Evolutionary conservation across 2,888 invertebrate genomes (phyloP), one percentile per base, ranked within the genome.

Genomic region (Leucophora obtusa): DNA sequence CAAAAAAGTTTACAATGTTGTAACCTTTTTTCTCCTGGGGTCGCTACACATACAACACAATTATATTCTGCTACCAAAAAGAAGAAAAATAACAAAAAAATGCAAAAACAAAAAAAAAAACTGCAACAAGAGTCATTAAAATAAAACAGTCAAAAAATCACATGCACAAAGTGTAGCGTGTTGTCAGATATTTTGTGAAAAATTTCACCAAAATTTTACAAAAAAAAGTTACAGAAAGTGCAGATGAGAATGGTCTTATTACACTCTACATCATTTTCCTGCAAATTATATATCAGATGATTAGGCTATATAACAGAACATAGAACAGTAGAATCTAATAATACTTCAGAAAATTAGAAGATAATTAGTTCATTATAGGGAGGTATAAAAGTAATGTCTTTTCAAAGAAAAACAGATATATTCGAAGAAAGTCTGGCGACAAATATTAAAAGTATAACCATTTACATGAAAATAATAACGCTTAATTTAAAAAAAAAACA

Each of bases 11-110:
- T 24, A 7, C 38, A 60, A 43, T 33, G 47, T 58, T 51, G n/a
- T 47, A 60, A 65, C 65, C 69, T 65, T 54, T 24, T 58, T 50
- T 79, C 43, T 60, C 17, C 11, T 60, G 54, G 54, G 70, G 79
- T 74, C 65, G 47, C 50, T 60, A 56, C 38, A 54, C 28, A 74
- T 53, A 60, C 66, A 74, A 68, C 15, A 60, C 53, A 60, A 60
- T 66, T 66, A 53, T 47, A 59, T 47, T 17, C 33, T 66, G 53
- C 43, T 24, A 59, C 8, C 18, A 43, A 53, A 58, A 73, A 66
- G 1, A 35, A 2, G 5, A 35, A 3, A 58, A 50, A 24, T 14
- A 6, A 35, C 62, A 17, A 33, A 51, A 51, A 14, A 21, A 17
- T 14, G 47, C 24, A 7, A 28, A 28, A 28, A 3, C 21, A 35